phyloP scores from a whole-genome alignment of 2,113 vertebrate genomes.

The Labrus mixtus region DNA sequence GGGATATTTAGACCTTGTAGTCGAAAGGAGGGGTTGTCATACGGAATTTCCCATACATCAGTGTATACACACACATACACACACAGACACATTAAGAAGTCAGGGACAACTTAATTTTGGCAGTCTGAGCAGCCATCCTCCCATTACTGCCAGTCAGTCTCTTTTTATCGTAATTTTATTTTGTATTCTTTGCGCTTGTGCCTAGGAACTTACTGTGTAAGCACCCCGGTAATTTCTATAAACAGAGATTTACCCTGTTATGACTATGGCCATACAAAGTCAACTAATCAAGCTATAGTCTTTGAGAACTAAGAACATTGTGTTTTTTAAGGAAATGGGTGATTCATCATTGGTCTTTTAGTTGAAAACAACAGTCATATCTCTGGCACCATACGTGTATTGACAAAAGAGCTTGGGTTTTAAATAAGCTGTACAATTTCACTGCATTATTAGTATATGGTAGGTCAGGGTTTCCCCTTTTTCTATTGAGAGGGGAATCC shows the following conservation, averaged over 20 bases:
- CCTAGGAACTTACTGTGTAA: not conserved
- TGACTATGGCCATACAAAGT: not conserved
- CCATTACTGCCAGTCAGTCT: slow-evolving; percentile 32
- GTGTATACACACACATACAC: slow-evolving; percentile 31
- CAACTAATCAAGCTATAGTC: not conserved
- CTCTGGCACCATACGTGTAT: not conserved
- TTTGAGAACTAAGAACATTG: not conserved
- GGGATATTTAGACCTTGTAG: slow-evolving; percentile 19
- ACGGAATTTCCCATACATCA: slow-evolving; percentile 59
- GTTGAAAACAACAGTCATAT: not conserved
- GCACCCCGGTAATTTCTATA: not conserved
- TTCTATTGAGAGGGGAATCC: not conserved
- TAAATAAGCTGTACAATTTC: not conserved
- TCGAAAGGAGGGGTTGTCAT: slow-evolving; percentile 30
- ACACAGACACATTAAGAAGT: slow-evolving; percentile 19
- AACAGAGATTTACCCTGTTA: not conserved
- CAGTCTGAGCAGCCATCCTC: slow-evolving; percentile 6
- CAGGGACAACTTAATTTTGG: slow-evolving; percentile 6
- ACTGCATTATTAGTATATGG: not conserved
- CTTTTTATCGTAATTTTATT: slow-evolving; percentile 13
- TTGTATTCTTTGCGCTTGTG: slow-evolving; percentile 14
- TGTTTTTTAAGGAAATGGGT: not conserved
- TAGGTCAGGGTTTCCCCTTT: not conserved
- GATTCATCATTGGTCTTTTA: not conserved
- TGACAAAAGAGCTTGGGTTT: not conserved